Evolutionary conservation across 2,888 invertebrate genomes (phyloP), one percentile per base, ranked within the genome.

Genomic region (Operophtera brumata): DNA sequence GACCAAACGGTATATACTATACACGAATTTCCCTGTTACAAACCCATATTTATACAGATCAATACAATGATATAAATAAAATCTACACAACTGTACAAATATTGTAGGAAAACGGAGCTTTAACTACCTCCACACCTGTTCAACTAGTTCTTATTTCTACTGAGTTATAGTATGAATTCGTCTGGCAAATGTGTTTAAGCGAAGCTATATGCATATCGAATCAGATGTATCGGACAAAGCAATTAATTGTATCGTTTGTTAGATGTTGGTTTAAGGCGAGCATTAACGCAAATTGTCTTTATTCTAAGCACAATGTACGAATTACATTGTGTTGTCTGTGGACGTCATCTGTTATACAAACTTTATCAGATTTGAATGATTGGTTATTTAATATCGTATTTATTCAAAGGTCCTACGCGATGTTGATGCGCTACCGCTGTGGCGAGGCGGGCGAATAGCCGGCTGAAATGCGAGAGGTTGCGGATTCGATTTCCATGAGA

Each of bases 1-100:
- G 79, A 84, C 85, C 84, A 78, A 78, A 61, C 78, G 88, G 88
- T 88, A 87, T 85, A 84, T 77, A 84, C 74, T 86, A 87, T 87
- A 88, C 87, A 85, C 80, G 64, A 70, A 59, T 56, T 46, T 60
- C 10, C 42, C 47, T 25, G 41, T 53, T 56, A 39, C 9, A 34
- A 32, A 65, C 73, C 61, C 59, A 69, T 85, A 84, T 88, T 73
- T 88, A 89, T 88, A 88, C 78, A 75, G 67, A 67, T 59, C 57
- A 10, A 54, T 44, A 74, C 75, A 74, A 80, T 72, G 59, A 65
- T 58, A 62, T 39, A 70, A 69, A 71, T 68, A 68, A 59, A 59
- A 34, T 35, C 20, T 20, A 4, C 20, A 48, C 87, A 86, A 56
- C 76, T 88, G 85, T 66, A 9, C 62, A 80, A 82, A 86, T 54